Conservation (phyloP, 2,113 vertebrate genomes). For the Thalassarche chlororhynchos region DNA sequence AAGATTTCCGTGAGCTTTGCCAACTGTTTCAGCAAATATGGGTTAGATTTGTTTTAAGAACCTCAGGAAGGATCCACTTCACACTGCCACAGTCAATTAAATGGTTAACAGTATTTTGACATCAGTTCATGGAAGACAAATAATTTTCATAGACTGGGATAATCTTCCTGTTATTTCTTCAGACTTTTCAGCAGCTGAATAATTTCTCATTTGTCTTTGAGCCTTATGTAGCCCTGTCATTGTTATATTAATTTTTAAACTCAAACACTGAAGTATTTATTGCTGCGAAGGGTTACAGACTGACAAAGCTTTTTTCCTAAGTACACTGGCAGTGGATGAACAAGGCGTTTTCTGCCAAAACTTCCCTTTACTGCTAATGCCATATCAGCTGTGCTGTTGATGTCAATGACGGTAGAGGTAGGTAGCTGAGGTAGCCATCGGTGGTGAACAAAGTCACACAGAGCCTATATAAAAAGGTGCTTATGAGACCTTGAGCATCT, state of each 20-base stretch:
- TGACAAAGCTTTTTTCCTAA: background rate
- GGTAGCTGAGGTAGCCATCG: background rate
- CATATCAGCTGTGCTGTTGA: background rate
- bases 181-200: background rate
- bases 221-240: background rate
- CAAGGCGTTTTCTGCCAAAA: background rate
- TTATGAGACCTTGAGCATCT: background rate
- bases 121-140: background rate
- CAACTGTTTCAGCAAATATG: background rate
- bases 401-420: background rate
- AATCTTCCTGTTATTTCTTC: background rate
- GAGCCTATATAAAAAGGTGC: background rate
- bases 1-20: background rate
- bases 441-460: background rate
- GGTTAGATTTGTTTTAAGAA: background rate
- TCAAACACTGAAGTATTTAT: background rate
- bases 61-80: background rate
- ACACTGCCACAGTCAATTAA: background rate
- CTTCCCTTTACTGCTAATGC: background rate
- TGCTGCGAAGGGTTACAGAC: background rate
- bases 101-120: background rate
- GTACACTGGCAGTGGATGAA: background rate
- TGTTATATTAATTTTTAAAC: background rate
- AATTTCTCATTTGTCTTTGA: slow-evolving; percentile 9
- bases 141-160: background rate